Percentiles rank a stretch among this genome's conserved stretches.
These are phyloP conservation scores for Leptopterna dolabrata DNA, from an alignment of 2,888 invertebrate genomes.

Conservation along the genomic window DNA sequence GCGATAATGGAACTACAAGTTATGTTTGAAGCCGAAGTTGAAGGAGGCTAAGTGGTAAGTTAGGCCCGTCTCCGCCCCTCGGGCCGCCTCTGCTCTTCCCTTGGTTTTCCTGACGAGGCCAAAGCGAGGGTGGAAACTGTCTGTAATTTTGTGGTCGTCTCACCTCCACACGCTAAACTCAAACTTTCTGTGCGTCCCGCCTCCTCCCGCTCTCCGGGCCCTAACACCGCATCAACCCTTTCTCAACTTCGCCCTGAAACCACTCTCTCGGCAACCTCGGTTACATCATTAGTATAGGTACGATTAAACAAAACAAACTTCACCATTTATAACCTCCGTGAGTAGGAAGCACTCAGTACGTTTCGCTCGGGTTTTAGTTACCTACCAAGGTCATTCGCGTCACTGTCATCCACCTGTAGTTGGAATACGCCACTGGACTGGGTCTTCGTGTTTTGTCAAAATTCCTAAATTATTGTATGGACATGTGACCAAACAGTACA, in stretches of 20 bases:
- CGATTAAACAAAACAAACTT: slow-evolving; percentile 26
- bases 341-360: background rate
- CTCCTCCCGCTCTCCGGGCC: background rate
- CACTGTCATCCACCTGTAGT: too few relatives aligned
- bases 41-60: slow-evolving; percentile 44
- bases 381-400: too few relatives aligned
- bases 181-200: slow-evolving; percentile 16
- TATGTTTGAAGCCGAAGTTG: slow-evolving; percentile 43
- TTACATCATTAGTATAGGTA: slow-evolving; percentile 18
- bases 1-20: slow-evolving; percentile 38
- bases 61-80: slow-evolving; percentile 12
- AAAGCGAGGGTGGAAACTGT: slow-evolving; percentile 22
- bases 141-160: slow-evolving; percentile 43
- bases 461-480: too few relatives aligned
- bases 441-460: too few relatives aligned
- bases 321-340: slow-evolving; percentile 1
- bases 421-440: too few relatives aligned
- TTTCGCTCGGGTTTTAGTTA: background rate
- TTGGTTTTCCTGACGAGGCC: background rate
- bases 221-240: background rate
- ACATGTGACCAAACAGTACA: too few relatives aligned
- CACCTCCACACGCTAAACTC: slow-evolving; percentile 31
- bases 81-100: too few relatives aligned
- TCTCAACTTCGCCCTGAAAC: slow-evolving; percentile 6
- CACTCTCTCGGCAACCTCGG: slow-evolving; percentile 6